phyloP scores from a whole-genome alignment of 2,797 vertebrate genomes.

The Anabacerthia variegaticeps region DNA sequence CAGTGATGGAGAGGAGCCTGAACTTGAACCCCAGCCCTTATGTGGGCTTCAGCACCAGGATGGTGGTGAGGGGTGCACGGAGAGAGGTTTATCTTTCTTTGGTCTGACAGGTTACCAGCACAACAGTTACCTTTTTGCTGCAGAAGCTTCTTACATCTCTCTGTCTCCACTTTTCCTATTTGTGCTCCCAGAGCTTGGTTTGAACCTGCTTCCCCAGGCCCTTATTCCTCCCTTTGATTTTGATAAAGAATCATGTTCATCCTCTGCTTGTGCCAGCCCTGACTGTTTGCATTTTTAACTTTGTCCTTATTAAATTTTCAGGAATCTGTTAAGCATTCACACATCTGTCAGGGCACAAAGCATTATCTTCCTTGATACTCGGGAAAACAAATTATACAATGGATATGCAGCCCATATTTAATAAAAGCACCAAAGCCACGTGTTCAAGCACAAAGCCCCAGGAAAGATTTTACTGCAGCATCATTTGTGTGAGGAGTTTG shows the following conservation, averaged over 20 bases:
- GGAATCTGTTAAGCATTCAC: constrained; percentile 5
- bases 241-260: not conserved
- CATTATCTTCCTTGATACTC: not conserved
- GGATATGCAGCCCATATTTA: not conserved
- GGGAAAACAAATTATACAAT: not conserved
- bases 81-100: not conserved
- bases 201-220: not conserved
- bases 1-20: not conserved
- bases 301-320: constrained; percentile 50
- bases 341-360: not conserved
- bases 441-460: not conserved
- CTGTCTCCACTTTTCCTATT: not conserved
- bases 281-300: constrained; percentile 49
- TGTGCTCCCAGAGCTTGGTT: not conserved
- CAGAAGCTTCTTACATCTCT: not conserved
- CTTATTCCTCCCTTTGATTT: not conserved
- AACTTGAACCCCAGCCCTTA: not conserved
- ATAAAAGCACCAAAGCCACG: not conserved
- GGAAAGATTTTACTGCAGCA: not conserved
- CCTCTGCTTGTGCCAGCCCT: not conserved
- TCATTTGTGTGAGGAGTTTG: not conserved
- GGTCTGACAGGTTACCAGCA: not conserved
- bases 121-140: not conserved
- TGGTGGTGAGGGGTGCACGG: too few relatives aligned
- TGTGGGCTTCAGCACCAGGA: not conserved